Conservation (phyloP, 2,113 vertebrate species). For the Rhynchomys soricoides region DNA sequence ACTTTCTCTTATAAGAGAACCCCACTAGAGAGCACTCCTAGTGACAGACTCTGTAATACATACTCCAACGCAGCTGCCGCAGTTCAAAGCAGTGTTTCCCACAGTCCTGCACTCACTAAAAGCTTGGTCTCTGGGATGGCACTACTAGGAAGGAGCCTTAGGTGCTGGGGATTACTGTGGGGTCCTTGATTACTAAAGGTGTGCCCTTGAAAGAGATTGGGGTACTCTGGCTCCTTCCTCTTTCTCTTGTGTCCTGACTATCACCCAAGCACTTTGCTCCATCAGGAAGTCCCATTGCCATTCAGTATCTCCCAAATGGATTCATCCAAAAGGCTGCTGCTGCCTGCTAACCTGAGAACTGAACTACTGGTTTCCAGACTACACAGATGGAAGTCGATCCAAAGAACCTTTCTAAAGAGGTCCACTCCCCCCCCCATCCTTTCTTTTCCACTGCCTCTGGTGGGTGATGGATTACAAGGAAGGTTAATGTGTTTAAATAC, state of each 20-base stretch:
- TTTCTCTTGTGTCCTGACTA: not conserved
- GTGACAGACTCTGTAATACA: not conserved
- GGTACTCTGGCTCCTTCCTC: not conserved
- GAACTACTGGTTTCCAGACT: too few relatives aligned
- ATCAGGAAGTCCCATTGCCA: not conserved
- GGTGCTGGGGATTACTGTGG: not conserved
- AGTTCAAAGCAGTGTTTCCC: not conserved
- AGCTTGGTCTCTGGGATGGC: not conserved
- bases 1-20: not conserved
- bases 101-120: not conserved
- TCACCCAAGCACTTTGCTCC: not conserved
- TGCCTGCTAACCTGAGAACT: too few relatives aligned
- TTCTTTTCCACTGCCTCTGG: too few relatives aligned
- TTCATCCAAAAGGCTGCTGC: not conserved
- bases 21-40: not conserved
- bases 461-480: too few relatives aligned
- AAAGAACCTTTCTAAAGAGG: too few relatives aligned
- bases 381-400: too few relatives aligned
- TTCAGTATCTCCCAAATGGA: not conserved
- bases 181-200: not conserved
- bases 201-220: not conserved
- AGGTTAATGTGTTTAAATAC: too few relatives aligned
- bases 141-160: too few relatives aligned
- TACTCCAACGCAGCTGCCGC: too few relatives aligned
- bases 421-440: too few relatives aligned